Evolutionary conservation across 2,888 invertebrate genomes (phyloP), one percentile per base, ranked within the genome.

Genomic region (Thymelicus acteon): DNA sequence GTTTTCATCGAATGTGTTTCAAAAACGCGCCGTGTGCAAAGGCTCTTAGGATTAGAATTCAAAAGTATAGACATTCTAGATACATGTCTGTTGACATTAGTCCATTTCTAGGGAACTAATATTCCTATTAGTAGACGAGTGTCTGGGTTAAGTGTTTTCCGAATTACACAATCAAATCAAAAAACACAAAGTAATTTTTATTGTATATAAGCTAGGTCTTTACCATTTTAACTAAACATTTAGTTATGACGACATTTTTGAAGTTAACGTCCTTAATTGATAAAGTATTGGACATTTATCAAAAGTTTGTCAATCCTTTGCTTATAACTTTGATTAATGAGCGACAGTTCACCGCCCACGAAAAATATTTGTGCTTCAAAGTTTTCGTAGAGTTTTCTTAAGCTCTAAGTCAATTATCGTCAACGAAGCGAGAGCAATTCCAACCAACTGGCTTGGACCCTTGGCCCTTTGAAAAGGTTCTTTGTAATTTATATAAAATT

Each of bases 311-410:
- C 63, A 54, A 64, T 31, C 57, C 37, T 57, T 57, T 31, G 31
- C 39, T 54, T 40, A 37, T 39, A 60, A 3, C 39, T 58, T 67
- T 49, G 31, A 58, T 48, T 19, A 54, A 54, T 54, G 54, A 54
- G 54, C 12, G 44, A 44, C 54, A 57, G 24, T 47, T 58, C 47
- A 12, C 58, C 48, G 54, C 39, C 60, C 39, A 48, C 13, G 60
- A 48, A 66, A 64, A 66, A 52, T 61, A 52, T 61, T 60, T 61
- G 13, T 15, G 44, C 52, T 7, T n/a, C 44, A 48, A 67, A 67
- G 7, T 52, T 67, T 67, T 48, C 54, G 2, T 24, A 24, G 24
- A 24, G 10, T 54, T 54, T 54, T 52, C 19, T 19, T 47, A 19
- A 60, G 19, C 39, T 52, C 62, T 19, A 40, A 61, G 47, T 48